Base-by-base conservation (phyloP, 2,113 vertebrate genomes). In the Passerina amoena region DNA sequence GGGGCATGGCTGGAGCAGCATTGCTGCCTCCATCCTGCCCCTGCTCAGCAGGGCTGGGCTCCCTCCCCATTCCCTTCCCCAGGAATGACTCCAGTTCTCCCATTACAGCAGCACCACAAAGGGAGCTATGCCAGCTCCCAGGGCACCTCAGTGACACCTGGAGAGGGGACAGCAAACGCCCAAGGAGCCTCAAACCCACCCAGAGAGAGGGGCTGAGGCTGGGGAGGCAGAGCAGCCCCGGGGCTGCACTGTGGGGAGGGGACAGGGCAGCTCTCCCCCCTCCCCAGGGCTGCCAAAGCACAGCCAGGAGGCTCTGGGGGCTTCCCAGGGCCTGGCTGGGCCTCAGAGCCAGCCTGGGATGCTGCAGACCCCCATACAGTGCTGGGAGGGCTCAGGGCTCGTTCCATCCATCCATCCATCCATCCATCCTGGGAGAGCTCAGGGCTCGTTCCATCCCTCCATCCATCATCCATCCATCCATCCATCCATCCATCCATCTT, bases 171-270 rank as follows among this genome's bases (percentile, higher is more conserved):
- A 40, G 48, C 21, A 84, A 77, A 73, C 2, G 6, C 19, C 91
- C 65, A 51, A 60, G 17, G 40, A 66, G 35, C 44, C 63, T 47
- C 37, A 84, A 8, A 54, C 6, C 51, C 51, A 54, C 51, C 51
- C 3, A 1, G 80, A 23, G 35, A 53, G 40, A 0, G 1, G 40
- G 15, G 11, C 20, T 1, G 1, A 8, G 2, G 13, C 15, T 0
- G 1, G 19, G 40, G 14, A 33, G 35, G 42, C 61, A 64, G 40
- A 83, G 75, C 56, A 48, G 7, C 56, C 73, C 56, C 1, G 5
- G 63, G 14, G 12, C 78, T 28, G 30, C 2, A 1, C 30, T 40
- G 38, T 2, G 4, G 35, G 38, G 64, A 0, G 1, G 27, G 63
- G 51, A 54, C 24, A 9, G 1, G 0, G 65, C 87, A 6, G 64